These are phyloP conservation scores for Ridgeia piscesae DNA, from an alignment of 1,140 invertebrate genomes.

Conservation along the genomic window DNA sequence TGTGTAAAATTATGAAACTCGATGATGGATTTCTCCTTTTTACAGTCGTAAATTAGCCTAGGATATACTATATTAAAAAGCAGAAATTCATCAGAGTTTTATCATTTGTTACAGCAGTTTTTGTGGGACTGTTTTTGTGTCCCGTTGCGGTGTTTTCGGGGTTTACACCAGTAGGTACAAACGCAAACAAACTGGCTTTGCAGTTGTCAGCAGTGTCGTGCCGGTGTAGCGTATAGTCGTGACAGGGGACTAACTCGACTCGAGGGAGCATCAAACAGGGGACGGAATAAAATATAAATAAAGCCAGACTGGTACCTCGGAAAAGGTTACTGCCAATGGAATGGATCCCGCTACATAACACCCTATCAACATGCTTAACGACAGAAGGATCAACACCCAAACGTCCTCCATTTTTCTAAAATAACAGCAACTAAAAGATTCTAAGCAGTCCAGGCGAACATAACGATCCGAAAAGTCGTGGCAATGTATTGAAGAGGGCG, in stretches of 20 bases:
- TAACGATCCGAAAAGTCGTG: background rate
- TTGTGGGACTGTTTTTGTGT: background rate
- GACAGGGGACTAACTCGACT: no score
- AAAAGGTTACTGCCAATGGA: constrained; percentile 87
- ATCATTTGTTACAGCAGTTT: background rate
- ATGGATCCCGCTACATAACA: constrained; percentile 92
- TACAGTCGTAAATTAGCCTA: no score
- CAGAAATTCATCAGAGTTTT: background rate
- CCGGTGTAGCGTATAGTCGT: no score
- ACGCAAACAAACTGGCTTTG: no score
- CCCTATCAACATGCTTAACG: constrained; percentile 89
- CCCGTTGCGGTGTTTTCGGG: no score
- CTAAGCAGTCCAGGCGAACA: background rate
- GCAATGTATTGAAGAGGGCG: background rate
- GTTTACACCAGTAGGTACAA: no score
- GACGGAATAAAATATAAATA: no score
- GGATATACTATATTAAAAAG: no score
- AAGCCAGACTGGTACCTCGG: constrained; percentile 74
- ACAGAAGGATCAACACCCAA: constrained; percentile 75
- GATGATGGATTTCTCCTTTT: no score
- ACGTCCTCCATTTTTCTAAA: constrained; percentile 75
- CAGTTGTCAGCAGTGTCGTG: no score
- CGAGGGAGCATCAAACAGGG: no score
- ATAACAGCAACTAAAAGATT: background rate
- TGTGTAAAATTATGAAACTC: no score